Evolutionary conservation across 2,797 vertebrate genomes (phyloP), one percentile per base, ranked within the genome.

Genomic region (Cyprinodon diabolis): DNA sequence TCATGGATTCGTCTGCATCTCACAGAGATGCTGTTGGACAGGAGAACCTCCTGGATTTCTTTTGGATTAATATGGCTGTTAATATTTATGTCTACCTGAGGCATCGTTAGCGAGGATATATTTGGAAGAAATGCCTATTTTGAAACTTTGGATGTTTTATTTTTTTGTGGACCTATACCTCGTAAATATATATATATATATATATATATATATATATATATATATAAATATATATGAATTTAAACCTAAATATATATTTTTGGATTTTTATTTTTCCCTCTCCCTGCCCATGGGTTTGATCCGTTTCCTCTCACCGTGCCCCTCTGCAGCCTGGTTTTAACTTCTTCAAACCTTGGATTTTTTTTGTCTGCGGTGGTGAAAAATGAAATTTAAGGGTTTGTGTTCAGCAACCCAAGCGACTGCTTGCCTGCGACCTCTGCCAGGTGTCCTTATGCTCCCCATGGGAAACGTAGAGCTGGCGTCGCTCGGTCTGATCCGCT

Each of bases 221-320:
- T 94, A 92, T 87, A 89, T 78, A 91, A 92, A 93, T 93, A 92
- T 92, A 94, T 93, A 94, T 92, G 87, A 91, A 94, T 90, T 91
- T 92, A 92, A 85, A 91, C 83, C 93, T 91, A 95, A 93, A 93
- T 90, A 94, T 95, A 92, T 95, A 95, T 95, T 95, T 95, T 94
- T 92, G 87, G 91, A 94, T 89, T 92, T 92, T 92, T 91, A 88
- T 91, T 93, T 91, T 72, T 63, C 73, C 79, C 71, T 21, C 25
- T 66, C 74, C 65, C 65, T 74, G 72, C 66, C 82, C 66, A 75
- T 83, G 84, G 87, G 88, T 82, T 84, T 78, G 72, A 73, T 84
- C 80, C 80, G 58, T 70, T 82, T 77, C 84, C 70, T 88, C 71
- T 87, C 82, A 68, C 81, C 75, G 54, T 76, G 79, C 52, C 74